Conservation (phyloP, 2,113 vertebrate species). For the Typhlomys cinereus region DNA sequence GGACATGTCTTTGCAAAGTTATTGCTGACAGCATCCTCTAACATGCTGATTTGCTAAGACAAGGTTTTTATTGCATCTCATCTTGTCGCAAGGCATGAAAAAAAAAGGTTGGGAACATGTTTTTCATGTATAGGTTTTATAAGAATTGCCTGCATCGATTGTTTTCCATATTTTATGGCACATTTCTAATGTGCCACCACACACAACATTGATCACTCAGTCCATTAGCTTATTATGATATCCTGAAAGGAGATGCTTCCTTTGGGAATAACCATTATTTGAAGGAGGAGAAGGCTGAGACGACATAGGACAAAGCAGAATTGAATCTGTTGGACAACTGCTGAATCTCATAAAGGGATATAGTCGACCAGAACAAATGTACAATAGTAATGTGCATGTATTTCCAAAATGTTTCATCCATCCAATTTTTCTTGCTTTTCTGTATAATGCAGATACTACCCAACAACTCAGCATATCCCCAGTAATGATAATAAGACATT, state of each 20-base stretch:
- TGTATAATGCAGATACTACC: neutral
- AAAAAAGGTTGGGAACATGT: conserved; percentile 57
- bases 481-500: neutral
- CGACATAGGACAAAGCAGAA: neutral
- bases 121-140: conserved; percentile 71
- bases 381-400: neutral
- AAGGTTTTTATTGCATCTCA: conserved; percentile 82
- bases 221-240: conserved; percentile 74
- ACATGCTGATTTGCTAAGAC: conserved; percentile 79
- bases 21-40: conserved; percentile 81
- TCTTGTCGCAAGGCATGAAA: conserved; percentile 69
- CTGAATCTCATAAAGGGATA: conserved; percentile 56
- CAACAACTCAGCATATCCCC: neutral
- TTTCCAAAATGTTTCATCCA: neutral
- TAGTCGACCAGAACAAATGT: neutral
- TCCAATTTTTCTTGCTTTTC: conserved; percentile 22
- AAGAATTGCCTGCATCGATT: conserved; percentile 72
- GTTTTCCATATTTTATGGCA: conserved; percentile 68
- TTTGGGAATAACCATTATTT: conserved; percentile 76
- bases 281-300: conserved; percentile 59
- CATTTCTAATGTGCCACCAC: conserved; percentile 66
- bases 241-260: conserved; percentile 74
- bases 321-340: conserved; percentile 43
- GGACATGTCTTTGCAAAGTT: conserved; percentile 79
- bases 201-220: conserved; percentile 77